phyloP scores from a whole-genome alignment of 2,113 vertebrate genomes.

The Carassius gibelio region DNA sequence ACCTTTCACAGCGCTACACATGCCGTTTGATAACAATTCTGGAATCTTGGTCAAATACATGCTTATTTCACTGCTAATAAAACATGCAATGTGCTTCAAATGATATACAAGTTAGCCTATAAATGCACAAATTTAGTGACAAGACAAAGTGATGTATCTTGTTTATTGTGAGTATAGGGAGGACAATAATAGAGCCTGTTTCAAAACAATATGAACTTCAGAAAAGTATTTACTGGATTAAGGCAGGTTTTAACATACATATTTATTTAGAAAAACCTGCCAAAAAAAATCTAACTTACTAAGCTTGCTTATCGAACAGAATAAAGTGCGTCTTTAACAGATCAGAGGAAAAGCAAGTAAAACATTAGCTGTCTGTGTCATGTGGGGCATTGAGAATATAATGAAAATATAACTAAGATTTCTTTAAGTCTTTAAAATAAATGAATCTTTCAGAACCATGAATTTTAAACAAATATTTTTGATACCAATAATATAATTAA shows the following conservation, averaged over 20 bases:
- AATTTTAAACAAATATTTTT: neutral
- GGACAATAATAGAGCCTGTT: neutral
- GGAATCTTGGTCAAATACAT: too few species aligned
- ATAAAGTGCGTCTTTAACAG: constrained; percentile 32
- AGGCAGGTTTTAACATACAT: neutral
- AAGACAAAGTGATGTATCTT: too few species aligned
- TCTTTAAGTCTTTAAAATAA: neutral
- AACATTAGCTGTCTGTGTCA: neutral
- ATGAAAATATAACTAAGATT: neutral
- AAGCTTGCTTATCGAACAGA: neutral
- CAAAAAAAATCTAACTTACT: neutral
- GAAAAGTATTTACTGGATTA: neutral
- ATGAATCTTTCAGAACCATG: neutral
- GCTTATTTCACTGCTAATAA: too few species aligned
- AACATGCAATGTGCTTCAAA: too few species aligned
- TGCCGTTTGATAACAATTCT: too few species aligned
- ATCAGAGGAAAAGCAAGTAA: neutral
- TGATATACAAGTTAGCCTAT: too few species aligned
- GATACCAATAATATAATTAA: neutral
- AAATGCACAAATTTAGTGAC: too few species aligned
- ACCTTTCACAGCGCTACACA: too few species aligned
- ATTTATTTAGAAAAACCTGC: neutral
- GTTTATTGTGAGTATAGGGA: too few species aligned
- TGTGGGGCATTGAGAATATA: neutral
- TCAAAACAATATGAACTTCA: neutral